Conservation (phyloP, 2,797 vertebrate genomes). For the Coregonus suidteri region DNA sequence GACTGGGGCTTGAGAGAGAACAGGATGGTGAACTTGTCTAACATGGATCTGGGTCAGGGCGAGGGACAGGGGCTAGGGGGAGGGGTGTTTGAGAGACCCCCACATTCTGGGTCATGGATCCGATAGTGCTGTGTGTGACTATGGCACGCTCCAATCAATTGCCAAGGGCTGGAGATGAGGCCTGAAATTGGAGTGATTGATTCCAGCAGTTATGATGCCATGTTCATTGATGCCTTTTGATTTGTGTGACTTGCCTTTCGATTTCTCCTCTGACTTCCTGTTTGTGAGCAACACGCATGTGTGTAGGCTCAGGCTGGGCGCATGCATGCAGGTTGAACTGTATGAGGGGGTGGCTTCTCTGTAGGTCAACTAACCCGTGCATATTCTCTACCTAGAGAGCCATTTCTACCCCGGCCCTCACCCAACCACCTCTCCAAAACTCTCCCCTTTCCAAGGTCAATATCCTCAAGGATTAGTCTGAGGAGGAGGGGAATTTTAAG, state of each 20-base stretch:
- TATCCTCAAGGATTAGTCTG: slow-evolving; percentile 77
- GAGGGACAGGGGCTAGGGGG: slow-evolving; percentile 30
- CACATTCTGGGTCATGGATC: slow-evolving; percentile 38
- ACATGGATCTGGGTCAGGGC: slow-evolving; percentile 72
- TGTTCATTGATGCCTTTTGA: slow-evolving; percentile 52
- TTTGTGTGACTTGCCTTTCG: slow-evolving; percentile 41
- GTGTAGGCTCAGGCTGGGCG: slow-evolving; percentile 15
- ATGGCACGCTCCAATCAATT: slow-evolving; percentile 58
- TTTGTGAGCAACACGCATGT: background rate
- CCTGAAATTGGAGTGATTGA: slow-evolving; percentile 61
- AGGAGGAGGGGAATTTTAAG: slow-evolving; percentile 72
- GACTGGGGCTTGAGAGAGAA: slow-evolving; percentile 71
- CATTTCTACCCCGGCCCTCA: slow-evolving; percentile 39
- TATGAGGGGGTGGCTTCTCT: slow-evolving; percentile 42
- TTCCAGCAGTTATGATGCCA: slow-evolving; percentile 53
- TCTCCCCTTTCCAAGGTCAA: slow-evolving; percentile 75
- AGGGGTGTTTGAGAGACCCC: slow-evolving; percentile 36
- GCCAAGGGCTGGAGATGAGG: slow-evolving; percentile 52
- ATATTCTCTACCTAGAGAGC: slow-evolving; percentile 6
- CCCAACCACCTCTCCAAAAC: slow-evolving; percentile 38
- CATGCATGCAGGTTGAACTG: slow-evolving; percentile 13
- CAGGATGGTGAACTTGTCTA: slow-evolving; percentile 75
- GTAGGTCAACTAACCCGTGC: slow-evolving; percentile 52
- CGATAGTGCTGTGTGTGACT: slow-evolving; percentile 50
- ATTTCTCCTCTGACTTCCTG: slow-evolving; percentile 28